A percentile compares a stretch with the other conserved stretches of the same genome.
These are phyloP conservation scores for Sander lucioperca DNA, from an alignment of 2,113 vertebrate species.

Conservation along the genomic window DNA sequence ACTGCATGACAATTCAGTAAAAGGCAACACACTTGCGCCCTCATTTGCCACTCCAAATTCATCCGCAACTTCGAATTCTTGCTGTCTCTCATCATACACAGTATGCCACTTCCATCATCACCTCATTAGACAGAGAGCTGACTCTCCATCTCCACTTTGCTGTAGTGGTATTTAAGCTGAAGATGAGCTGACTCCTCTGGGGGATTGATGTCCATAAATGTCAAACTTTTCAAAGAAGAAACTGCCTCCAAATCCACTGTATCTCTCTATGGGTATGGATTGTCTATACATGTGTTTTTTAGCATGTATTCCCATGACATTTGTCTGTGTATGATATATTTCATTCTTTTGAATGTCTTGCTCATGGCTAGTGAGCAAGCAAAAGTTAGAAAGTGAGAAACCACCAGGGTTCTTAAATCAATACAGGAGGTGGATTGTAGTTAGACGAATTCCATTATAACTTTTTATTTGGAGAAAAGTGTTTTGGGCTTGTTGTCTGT, in stretches of 20 bases:
- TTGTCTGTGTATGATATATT: not conserved
- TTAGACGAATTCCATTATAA: not conserved
- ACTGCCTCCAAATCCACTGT: not conserved
- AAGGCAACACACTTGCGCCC: slow-evolving; percentile 36
- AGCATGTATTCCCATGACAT: not conserved
- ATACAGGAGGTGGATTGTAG: not conserved
- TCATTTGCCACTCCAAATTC: slow-evolving; percentile 35
- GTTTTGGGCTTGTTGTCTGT: not conserved
- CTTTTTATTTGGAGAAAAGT: not conserved
- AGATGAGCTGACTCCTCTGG: slow-evolving; percentile 34
- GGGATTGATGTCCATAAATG: slow-evolving; percentile 41
- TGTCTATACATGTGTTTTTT: slow-evolving; percentile 6
- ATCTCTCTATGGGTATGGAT: not conserved
- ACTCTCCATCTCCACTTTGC: slow-evolving; percentile 28
- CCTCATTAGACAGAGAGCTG: slow-evolving; percentile 49
- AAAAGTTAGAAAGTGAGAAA: not conserved
- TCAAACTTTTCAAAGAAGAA: slow-evolving; percentile 48
- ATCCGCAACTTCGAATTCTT: slow-evolving; percentile 32
- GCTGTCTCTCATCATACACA: slow-evolving; percentile 34
- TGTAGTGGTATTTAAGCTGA: slow-evolving; percentile 35
- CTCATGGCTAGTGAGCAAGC: not conserved
- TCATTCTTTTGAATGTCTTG: slow-evolving; percentile 2
- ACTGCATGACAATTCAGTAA: slow-evolving; percentile 41
- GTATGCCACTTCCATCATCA: slow-evolving; percentile 24
- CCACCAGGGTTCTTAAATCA: not conserved